A percentile compares a stretch with the other conserved stretches of the same genome.
Evolutionary conservation across 1,140 invertebrate genomes (phyloP).

Genomic region (Neelides sp.): DNA sequence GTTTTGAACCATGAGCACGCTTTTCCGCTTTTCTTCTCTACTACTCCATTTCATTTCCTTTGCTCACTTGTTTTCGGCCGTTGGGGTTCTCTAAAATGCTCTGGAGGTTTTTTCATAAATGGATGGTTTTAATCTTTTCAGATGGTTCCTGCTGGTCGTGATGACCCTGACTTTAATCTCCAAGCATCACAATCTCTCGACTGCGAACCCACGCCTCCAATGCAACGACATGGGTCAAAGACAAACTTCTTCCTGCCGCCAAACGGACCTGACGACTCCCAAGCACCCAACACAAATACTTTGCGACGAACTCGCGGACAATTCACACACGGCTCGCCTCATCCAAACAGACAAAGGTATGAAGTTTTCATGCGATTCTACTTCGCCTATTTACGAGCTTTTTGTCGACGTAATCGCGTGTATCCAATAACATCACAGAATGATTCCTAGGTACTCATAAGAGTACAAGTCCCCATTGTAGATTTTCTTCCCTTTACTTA

Average conservation of each 20-base stretch:
- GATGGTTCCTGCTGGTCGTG: conserved; percentile 44
- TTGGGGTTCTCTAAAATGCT: too few relatives aligned
- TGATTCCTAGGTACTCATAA: too few relatives aligned
- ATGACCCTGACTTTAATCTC: conserved; percentile 41
- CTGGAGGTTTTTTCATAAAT: not conserved
- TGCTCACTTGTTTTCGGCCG: too few relatives aligned
- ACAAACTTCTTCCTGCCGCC: conserved; percentile 79
- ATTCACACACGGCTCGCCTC: conserved; percentile 60
- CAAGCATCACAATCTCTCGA: conserved; percentile 73
- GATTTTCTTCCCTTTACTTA: too few relatives aligned
- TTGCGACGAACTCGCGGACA: conserved; percentile 39
- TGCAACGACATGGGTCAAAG: conserved; percentile 77
- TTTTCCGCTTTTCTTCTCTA: too few relatives aligned
- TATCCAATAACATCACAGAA: too few relatives aligned
- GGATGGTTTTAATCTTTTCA: conserved; percentile 7
- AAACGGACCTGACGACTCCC: conserved; percentile 41
- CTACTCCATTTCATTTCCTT: too few relatives aligned
- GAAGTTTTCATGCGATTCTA: conserved; percentile 13
- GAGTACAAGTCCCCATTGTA: too few relatives aligned
- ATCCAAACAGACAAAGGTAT: conserved; percentile 52
- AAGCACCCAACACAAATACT: conserved; percentile 32
- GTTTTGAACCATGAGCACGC: too few relatives aligned
- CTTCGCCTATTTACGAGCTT: too few relatives aligned
- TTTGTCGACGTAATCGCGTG: too few relatives aligned
- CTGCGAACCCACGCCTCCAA: conserved; percentile 80